Percentiles rank a stretch among this genome's conserved stretches.
Evolutionary conservation across 2,113 vertebrate genomes (phyloP).

Genomic region (Sturnira hondurensis): DNA sequence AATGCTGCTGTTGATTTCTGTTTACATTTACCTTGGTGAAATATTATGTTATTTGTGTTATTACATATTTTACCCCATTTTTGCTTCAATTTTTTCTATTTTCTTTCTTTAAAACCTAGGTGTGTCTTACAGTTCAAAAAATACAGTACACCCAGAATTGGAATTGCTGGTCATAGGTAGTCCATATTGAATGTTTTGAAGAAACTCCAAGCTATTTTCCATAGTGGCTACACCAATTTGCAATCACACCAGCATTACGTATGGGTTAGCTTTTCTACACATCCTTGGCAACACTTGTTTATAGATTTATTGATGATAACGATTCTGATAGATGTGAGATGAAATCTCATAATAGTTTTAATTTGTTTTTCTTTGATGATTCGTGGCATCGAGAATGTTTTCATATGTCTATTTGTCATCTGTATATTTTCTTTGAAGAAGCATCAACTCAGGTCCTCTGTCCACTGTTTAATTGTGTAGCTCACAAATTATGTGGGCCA

Average conservation of each 20-base stretch:
- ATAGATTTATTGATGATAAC: not conserved
- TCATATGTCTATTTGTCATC: not conserved
- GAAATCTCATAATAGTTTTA: not conserved
- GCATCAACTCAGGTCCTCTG: not conserved
- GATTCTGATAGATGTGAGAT: not conserved
- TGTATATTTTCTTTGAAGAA: not conserved
- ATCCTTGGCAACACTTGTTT: not conserved
- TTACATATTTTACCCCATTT: too few relatives aligned
- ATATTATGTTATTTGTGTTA: too few relatives aligned
- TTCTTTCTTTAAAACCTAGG: too few relatives aligned
- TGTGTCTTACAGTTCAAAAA: too few relatives aligned
- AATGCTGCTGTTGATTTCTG: too few relatives aligned
- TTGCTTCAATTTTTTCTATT: too few relatives aligned
- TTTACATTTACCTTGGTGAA: too few relatives aligned
- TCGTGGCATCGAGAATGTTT: not conserved
- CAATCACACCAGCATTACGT: not conserved
- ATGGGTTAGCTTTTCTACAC: not conserved
- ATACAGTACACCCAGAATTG: not conserved
- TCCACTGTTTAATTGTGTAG: not conserved
- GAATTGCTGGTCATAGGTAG: not conserved
- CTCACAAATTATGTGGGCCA: not conserved
- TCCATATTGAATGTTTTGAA: not conserved
- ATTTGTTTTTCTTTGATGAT: not conserved
- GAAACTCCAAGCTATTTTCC: not conserved
- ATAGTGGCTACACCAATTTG: not conserved